Evolutionary conservation across 2,888 invertebrate genomes (phyloP), one percentile per base, ranked within the genome.

Genomic region (Blastobasis adustella): DNA sequence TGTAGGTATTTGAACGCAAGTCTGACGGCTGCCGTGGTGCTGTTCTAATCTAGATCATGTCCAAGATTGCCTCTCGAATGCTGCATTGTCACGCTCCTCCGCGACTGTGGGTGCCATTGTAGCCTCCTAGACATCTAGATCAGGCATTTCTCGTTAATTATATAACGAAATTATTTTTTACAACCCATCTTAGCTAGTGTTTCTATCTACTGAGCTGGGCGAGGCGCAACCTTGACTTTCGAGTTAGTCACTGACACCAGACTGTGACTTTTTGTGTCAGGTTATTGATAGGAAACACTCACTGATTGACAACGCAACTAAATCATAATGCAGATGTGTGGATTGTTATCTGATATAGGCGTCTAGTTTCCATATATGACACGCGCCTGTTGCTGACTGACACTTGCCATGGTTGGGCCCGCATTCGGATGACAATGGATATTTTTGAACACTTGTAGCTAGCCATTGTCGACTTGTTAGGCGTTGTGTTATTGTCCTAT

Each of bases 21-120:
- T 75, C 74, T 58, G 66, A 67, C 62, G 69, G 80, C 80, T 81
- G 82, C 83, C 67, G 83, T 78, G 63, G 73, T 77, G 72, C 75
- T 78, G 76, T 77, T 76, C 73, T 71, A 78, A 84, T 86, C 83
- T 82, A 85, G 87, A 86, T 87, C 76, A 78, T 74, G 79, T 81
- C 78, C 80, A 56, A 82, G 87, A 87, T 87, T 83, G 82, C 81
- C 82, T 71, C 67, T 71, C 65, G 70, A 69, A 71, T 74, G 74
- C 70, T 76, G 82, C 82, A 70, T 58, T 79, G 86, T 87, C 87
- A 87, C 77, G 82, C 70, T 79, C 68, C 67, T 62, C 62, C 66
- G 76, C 79, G 66, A 77, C 79, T 83, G 80, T 84, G 67, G 72
- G 72, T 70, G 75, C 75, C 77, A 71, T 71, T 74, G 71, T 77